phyloP scores from a whole-genome alignment of 2,797 vertebrate species.

The Gobio occitaniae region DNA sequence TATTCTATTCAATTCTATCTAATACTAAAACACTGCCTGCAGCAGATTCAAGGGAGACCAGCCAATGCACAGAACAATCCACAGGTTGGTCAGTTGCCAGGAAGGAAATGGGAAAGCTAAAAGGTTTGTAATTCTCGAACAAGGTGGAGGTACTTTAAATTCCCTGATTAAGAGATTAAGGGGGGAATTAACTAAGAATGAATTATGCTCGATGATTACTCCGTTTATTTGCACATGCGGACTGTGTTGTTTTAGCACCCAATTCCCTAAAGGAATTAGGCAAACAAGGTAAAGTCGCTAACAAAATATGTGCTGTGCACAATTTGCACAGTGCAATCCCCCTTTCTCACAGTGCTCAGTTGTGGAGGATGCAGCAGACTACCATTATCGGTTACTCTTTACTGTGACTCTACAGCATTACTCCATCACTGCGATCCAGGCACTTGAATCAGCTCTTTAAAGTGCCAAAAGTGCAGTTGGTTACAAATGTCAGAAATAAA shows the following conservation, averaged over 20 bases:
- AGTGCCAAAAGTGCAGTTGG: neutral
- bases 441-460: neutral
- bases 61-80: neutral
- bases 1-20: neutral
- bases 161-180: slow-evolving; percentile 12
- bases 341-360: neutral
- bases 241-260: slow-evolving; percentile 9
- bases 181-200: neutral
- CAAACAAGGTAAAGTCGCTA: neutral
- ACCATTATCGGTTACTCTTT: neutral
- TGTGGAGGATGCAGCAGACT: neutral
- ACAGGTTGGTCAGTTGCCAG: slow-evolving; percentile 6
- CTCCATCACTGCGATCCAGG: neutral
- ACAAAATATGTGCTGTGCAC: neutral
- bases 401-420: neutral
- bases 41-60: neutral
- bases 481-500: neutral
- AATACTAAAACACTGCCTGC: neutral
- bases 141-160: neutral
- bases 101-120: neutral
- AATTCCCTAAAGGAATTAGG: slow-evolving; percentile 2
- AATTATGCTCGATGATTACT: neutral
- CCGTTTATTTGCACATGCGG: slow-evolving; percentile 24
- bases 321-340: neutral
- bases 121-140: slow-evolving; percentile 10